A percentile compares a stretch with the other conserved stretches of the same genome.
Evolutionary conservation across 2,113 vertebrate species (phyloP).

Genomic region (Phalacrocorax brasilianus): DNA sequence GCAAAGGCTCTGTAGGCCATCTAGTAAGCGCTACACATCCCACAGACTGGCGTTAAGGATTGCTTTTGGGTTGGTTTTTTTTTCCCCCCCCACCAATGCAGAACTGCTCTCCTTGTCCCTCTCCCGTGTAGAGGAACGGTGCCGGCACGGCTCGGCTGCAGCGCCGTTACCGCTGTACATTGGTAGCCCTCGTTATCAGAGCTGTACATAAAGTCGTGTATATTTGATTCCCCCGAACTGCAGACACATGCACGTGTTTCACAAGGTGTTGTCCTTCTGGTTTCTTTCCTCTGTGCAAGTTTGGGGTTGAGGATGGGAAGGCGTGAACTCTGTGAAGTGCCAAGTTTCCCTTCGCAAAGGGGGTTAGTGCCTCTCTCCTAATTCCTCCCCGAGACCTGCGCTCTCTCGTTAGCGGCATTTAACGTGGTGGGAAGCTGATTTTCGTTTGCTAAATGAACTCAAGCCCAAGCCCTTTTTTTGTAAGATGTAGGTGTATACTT

Average conservation of each 20-base stretch:
- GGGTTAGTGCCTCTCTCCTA: not conserved
- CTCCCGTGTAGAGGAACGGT: not conserved
- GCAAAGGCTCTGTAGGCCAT: not conserved
- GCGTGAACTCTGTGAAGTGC: not conserved
- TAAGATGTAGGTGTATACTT: conserved; percentile 57
- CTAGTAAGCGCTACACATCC: not conserved
- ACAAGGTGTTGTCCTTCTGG: not conserved
- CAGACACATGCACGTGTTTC: not conserved
- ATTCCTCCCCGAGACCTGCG: not conserved
- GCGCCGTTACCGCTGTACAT: not conserved
- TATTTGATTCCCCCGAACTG: not conserved
- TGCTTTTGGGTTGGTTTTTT: not conserved
- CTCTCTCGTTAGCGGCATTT: not conserved
- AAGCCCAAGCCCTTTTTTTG: not conserved
- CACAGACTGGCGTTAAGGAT: not conserved
- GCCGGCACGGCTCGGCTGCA: not conserved
- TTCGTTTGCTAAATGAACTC: not conserved
- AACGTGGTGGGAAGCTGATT: not conserved
- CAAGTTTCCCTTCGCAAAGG: not conserved
- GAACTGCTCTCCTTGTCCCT: not conserved
- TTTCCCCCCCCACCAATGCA: too few species aligned
- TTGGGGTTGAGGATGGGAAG: not conserved
- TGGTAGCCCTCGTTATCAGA: not conserved
- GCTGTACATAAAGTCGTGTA: not conserved
- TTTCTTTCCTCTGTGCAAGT: not conserved